Conservation (phyloP, 2,888 invertebrate species). For the Dynastes maya region DNA sequence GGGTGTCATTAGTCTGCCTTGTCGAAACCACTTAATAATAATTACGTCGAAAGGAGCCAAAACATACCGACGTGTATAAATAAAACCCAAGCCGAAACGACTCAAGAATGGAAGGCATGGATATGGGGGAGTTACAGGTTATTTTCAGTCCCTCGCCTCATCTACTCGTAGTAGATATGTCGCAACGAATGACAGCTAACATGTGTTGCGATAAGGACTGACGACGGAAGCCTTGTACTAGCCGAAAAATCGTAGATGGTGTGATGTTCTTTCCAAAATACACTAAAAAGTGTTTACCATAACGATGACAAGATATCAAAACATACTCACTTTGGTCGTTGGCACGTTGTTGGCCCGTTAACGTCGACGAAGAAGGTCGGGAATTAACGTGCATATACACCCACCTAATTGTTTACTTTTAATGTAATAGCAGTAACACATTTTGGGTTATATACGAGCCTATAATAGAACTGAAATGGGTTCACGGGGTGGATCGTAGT, state of each 20-base stretch:
- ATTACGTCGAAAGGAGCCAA: slow-evolving; percentile 21
- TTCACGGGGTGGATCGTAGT: background rate
- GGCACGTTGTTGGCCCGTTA: too few relatives aligned
- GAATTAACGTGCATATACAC: background rate
- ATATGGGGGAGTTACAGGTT: slow-evolving; percentile 47
- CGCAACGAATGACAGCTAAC: slow-evolving; percentile 64
- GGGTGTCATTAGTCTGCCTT: background rate
- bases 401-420: slow-evolving; percentile 29
- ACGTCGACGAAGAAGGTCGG: too few relatives aligned
- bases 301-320: slow-evolving; percentile 60
- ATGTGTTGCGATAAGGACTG: slow-evolving; percentile 64
- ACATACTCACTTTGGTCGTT: slow-evolving; percentile 42
- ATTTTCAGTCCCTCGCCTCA: slow-evolving; percentile 53
- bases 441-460: background rate
- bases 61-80: slow-evolving; percentile 13
- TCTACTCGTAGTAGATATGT: slow-evolving; percentile 52
- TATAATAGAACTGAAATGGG: background rate
- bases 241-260: slow-evolving; percentile 57
- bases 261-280: slow-evolving; percentile 59
- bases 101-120: background rate
- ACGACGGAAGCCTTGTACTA: slow-evolving; percentile 58
- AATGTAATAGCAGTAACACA: slow-evolving; percentile 7
- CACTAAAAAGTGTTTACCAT: slow-evolving; percentile 60
- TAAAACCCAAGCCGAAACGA: slow-evolving; percentile 30
- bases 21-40: slow-evolving; percentile 48